A percentile compares a stretch with the other conserved stretches of the same genome.
Conservation (phyloP, 1,140 invertebrate genomes). For the Drosophila chauvacae region DNA sequence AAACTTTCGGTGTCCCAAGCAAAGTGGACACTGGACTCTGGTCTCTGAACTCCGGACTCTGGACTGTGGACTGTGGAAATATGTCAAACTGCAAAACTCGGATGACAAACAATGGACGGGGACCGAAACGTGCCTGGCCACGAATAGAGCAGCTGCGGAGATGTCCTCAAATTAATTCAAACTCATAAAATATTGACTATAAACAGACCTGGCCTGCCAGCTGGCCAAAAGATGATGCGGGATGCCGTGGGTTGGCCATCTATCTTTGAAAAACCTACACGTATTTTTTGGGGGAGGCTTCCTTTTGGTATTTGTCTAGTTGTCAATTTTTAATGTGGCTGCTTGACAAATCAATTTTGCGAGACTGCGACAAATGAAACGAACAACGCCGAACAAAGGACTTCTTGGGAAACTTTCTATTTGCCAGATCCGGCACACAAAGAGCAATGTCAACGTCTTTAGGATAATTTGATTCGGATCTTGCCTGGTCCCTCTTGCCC, state of each 20-base stretch:
- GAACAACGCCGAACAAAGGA: constrained; percentile 61
- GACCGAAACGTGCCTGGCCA: constrained; percentile 32
- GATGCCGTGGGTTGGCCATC: constrained; percentile 5
- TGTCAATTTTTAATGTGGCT: constrained; percentile 79
- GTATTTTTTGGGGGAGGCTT: constrained; percentile 51
- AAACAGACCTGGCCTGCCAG: constrained; percentile 42
- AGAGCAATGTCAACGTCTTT: constrained; percentile 53
- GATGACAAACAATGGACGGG: constrained; percentile 63
- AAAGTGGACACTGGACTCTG: constrained; percentile 24
- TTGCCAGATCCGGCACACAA: constrained; percentile 36
- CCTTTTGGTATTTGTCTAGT: constrained; percentile 63
- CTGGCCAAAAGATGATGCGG: constrained; percentile 38
- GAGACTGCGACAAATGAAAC: constrained; percentile 41
- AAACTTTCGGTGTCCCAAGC: constrained; percentile 45
- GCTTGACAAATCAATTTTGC: constrained; percentile 77
- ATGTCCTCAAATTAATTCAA: constrained; percentile 80
- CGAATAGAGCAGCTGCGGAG: constrained; percentile 61
- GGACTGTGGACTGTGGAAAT: constrained; percentile 35
- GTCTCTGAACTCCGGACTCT: neutral
- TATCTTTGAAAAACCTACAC: constrained; percentile 56
- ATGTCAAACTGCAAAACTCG: constrained; percentile 74
- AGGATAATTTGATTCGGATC: constrained; percentile 63
- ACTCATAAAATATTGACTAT: constrained; percentile 80
- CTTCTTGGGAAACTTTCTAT: constrained; percentile 54
- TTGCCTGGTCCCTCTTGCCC: neutral